Evolutionary conservation across 2,888 invertebrate genomes (phyloP).

Genomic region (Diogma glabrata): DNA sequence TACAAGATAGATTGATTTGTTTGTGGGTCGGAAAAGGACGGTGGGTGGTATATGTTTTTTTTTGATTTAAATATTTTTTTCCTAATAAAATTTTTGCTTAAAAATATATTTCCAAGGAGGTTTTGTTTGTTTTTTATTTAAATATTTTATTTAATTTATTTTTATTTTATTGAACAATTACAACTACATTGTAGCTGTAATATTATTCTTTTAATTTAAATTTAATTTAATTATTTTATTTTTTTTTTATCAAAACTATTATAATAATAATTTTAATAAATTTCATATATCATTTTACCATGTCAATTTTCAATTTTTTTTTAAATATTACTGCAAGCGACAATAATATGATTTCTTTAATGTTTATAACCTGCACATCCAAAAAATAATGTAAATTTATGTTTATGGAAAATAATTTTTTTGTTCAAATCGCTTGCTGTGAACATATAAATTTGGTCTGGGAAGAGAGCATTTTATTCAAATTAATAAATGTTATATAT

Average conservation of each 20-base stretch:
- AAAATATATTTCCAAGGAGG: conserved; percentile 8
- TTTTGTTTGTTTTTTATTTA: neutral
- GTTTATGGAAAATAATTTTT: no score
- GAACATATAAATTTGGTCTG: no score
- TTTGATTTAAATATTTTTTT: neutral
- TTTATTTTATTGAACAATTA: conserved; percentile 3
- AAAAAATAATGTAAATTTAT: no score
- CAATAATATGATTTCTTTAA: no score
- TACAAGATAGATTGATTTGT: no score
- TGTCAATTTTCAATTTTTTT: conserved; percentile 7
- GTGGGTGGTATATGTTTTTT: conserved; percentile 3
- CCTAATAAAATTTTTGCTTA: conserved; percentile 6
- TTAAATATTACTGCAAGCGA: no score
- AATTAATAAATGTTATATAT: no score
- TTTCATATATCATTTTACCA: conserved; percentile 1
- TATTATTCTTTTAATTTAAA: conserved; percentile 4
- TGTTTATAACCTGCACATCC: no score
- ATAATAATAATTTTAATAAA: no score
- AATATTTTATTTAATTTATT: conserved; percentile 5
- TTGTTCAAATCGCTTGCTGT: no score
- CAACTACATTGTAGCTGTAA: conserved; percentile 7
- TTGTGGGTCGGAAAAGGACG: conserved; percentile 3
- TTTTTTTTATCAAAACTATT: no score
- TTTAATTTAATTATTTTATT: conserved; percentile 1
- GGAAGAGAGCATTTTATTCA: no score